A percentile compares a stretch with the other conserved stretches of the same genome.
Evolutionary conservation across 2,797 vertebrate genomes (phyloP).

Genomic region (Muscicapa striata): DNA sequence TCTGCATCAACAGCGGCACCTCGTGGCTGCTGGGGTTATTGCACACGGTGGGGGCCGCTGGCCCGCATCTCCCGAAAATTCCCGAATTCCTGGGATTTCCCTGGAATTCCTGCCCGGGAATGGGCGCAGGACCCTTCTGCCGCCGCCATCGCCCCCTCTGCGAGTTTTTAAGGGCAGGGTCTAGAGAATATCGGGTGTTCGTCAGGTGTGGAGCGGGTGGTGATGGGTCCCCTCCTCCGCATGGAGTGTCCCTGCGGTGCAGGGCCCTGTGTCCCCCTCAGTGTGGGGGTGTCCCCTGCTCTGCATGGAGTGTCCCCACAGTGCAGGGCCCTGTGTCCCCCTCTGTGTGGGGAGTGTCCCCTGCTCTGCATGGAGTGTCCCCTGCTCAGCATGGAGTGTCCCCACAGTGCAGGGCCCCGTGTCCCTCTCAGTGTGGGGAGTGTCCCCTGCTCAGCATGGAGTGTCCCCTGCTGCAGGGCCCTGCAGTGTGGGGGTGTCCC

Average conservation of each 20-base stretch:
- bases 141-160: no score
- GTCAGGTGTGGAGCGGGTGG: not conserved
- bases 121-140: no score
- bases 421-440: not conserved
- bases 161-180: not conserved
- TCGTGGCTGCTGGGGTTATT: not conserved
- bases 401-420: no score
- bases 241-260: not conserved
- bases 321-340: no score
- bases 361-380: no score
- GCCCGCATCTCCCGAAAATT: fast-evolving
- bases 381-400: no score
- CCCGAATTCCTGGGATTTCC: fast-evolving
- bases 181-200: fast-evolving
- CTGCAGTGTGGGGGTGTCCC: no score
- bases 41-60: not conserved
- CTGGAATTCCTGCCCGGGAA: fast-evolving
- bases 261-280: no score
- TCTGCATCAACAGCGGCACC: not conserved
- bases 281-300: no score
- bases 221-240: not conserved
- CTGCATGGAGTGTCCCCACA: no score
- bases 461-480: no score
- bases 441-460: not conserved
- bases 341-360: no score